Base-by-base conservation (phyloP, 1,140 invertebrate species). In the Drosophila ficusphila region DNA sequence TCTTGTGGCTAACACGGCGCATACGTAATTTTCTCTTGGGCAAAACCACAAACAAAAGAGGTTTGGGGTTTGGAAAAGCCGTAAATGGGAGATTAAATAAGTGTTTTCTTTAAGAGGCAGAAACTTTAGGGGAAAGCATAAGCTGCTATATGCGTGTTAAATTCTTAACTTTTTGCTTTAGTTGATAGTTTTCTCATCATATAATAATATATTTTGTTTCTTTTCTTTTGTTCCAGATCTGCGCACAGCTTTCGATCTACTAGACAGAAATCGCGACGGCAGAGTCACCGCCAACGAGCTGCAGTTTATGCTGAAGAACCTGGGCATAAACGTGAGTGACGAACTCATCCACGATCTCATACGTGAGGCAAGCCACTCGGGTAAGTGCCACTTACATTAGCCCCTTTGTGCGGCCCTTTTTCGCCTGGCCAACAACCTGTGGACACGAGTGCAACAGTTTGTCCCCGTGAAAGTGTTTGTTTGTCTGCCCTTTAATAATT, bases 231-330 rank as follows among this genome's bases (percentile, higher is more conserved):
- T 39, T 44, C 0, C 91, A 95, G 95, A 95, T 90, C 91, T 96
- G 58, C 93, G 94, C 72, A 95, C 94, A 76, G 95, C 95, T 34
- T 96, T 96, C 90, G 94, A 93, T 23, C 92, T 96, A 52, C 90
- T 96, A 90, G 95, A 96, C 85, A 93, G 94, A 62, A 95, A 96
- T 91, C 93, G 94, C 81, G 95, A 96, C 92, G 95, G 95, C 7
- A 93, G 94, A 79, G 93, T 96, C 33, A 95, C 94, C 25, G 93
- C 94, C 5, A 93, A 93, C 25, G 95, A 96, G 89, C 91, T 96
- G 72, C 95, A 96, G 90, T 93, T 93, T 83, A 96, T 96, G 95
- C 92, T 96, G 36, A 93, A 93, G 56, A 95, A 95, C 89, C 92
- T 96, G 57, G 95, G 95, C 70, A 95, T 96, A 64, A 92, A 94